These are phyloP conservation scores for Lepus oiostolus DNA, from an alignment of 2,797 vertebrate species.

Conservation along the genomic window DNA sequence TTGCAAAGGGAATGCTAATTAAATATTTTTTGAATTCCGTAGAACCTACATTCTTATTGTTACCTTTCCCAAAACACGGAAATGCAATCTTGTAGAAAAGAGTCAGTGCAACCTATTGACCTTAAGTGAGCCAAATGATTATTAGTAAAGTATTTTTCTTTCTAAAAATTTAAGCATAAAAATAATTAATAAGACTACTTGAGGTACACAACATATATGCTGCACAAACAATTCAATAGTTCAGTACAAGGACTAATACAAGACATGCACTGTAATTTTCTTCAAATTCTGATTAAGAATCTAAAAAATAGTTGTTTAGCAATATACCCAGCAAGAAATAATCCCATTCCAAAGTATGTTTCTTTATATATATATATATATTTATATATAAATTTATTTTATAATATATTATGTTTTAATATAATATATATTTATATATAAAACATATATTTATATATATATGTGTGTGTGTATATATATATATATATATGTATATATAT, in stretches of 20 bases:
- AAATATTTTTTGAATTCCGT: constrained; percentile 1
- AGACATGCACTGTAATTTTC: not conserved
- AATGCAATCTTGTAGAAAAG: not conserved
- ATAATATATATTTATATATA: no score
- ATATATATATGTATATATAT: no score
- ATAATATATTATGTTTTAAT: no score
- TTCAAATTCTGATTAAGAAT: not conserved
- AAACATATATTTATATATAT: no score
- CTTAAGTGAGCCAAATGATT: not conserved
- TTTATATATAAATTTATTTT: no score
- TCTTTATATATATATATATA: not conserved
- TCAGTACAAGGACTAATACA: not conserved
- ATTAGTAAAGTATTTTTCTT: constrained; percentile 23
- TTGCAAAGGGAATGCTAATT: constrained; percentile 10
- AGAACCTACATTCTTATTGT: not conserved
- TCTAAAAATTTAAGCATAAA: constrained; percentile 4
- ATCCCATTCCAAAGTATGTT: not conserved
- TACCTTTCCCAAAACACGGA: not conserved
- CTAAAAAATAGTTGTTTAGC: not conserved
- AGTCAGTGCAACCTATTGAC: not conserved
- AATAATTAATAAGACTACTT: not conserved
- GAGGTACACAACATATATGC: not conserved
- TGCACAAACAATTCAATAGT: not conserved
- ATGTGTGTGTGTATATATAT: no score
- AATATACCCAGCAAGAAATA: not conserved